Conservation (phyloP, 2,888 invertebrate genomes). For the Drosophila trichaetosa region DNA sequence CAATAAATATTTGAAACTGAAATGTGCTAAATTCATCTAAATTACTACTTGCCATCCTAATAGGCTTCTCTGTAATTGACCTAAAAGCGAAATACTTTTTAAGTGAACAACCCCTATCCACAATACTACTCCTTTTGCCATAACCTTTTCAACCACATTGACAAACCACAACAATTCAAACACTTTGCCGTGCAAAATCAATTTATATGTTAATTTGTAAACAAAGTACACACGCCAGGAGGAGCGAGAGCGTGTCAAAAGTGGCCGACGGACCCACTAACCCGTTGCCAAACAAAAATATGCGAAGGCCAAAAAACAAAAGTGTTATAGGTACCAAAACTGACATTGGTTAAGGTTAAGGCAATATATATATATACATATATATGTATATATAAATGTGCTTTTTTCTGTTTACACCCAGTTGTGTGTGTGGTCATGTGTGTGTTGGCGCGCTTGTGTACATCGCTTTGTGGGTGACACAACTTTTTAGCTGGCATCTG, state of each 20-base stretch:
- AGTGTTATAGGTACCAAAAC: slow-evolving; percentile 69
- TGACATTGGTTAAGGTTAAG: slow-evolving; percentile 67
- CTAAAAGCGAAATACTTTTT: slow-evolving; percentile 21
- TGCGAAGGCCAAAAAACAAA: slow-evolving; percentile 47
- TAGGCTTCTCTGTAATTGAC: slow-evolving; percentile 19
- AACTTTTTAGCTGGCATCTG: slow-evolving; percentile 67
- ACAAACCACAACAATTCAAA: slow-evolving; percentile 63
- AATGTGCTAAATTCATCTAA: neutral
- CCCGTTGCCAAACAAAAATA: slow-evolving; percentile 60
- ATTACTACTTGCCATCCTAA: slow-evolving; percentile 4
- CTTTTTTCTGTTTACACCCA: slow-evolving; percentile 10
- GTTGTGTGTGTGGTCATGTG: slow-evolving; percentile 11
- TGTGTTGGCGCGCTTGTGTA: slow-evolving; percentile 24
- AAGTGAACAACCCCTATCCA: neutral
- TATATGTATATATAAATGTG: neutral
- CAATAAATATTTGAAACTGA: slow-evolving; percentile 1
- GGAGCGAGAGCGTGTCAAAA: slow-evolving; percentile 38
- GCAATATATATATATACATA: slow-evolving; percentile 33
- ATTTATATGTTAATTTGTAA: slow-evolving; percentile 81
- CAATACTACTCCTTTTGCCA: neutral
- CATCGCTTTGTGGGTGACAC: slow-evolving; percentile 31
- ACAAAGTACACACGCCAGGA: slow-evolving; percentile 53
- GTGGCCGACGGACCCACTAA: slow-evolving; percentile 20
- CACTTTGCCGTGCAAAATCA: slow-evolving; percentile 72
- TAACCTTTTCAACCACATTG: slow-evolving; percentile 27